Evolutionary conservation across 2,113 vertebrate species (phyloP), one percentile per base, ranked within the genome.

Genomic region (Acanthisitta chloris): DNA sequence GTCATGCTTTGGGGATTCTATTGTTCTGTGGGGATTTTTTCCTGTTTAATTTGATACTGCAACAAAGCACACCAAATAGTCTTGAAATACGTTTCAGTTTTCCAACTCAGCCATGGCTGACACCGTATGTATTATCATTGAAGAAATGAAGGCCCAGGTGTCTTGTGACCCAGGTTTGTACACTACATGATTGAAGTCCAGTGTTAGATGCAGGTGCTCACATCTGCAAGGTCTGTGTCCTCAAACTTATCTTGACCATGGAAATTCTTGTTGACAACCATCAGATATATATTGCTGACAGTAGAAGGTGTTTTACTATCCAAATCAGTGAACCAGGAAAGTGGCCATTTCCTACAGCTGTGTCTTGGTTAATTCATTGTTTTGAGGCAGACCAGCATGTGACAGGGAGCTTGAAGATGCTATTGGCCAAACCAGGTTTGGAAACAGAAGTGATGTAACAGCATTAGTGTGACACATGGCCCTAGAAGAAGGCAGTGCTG

Each of bases 181-280:
- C 28, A 34, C 33, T 33, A 17, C n/a, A 8, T 67, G 31, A 29
- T 16, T 65, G 48, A 73, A 73, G 21, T 58, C 59, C 67, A 61
- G 15, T 43, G 34, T 71, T 38, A 38, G 1, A 6, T 42, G 16
- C 16, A 72, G 29, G 24, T 66, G 46, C 42, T 90, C 52, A 34
- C 15, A 49, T 48, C 31, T 67, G 64, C n/a, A 43, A 3, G 0
- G 0, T 80, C 55, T 38, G 43, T 8, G 26, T 81, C 25, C 11
- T 73, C 79, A 83, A 86, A 54, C 16, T 54, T 91, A 42, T 8
- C 46, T 65, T 36, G 40, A 81, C 43, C 15, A 4, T 33, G n/a
- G 42, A 72, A 87, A 19, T 64, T 74, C 61, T 79, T 24, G 17
- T 54, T 81, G 86, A 13, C 70, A 81, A 21, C 25, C 31, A 19